Base-by-base conservation (phyloP, 2,888 invertebrate genomes). In the Ametastegia equiseti region DNA sequence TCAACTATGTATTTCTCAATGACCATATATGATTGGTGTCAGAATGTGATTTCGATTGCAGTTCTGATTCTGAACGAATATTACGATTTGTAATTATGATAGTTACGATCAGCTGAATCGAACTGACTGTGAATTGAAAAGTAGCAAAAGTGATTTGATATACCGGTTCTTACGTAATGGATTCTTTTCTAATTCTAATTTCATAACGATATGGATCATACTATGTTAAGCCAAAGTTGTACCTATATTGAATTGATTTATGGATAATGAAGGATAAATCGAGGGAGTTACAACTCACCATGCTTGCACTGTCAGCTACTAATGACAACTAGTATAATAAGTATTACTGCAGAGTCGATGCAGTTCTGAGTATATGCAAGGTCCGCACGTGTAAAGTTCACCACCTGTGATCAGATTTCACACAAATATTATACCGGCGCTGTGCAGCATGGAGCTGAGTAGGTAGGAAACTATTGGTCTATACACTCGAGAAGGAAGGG, bases 211-310 rank as follows among this genome's bases (percentile, higher is more conserved):
- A 11, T 1, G 13, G 30, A 30, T 30, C 30, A 60, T 30, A 30
- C 13, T 30, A n/a, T 15, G 9, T 42, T 9, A 13, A 2, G n/a
- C 47, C 1, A n/a, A 1, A 15, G 47, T 4, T 6, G n/a, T 47
- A 47, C 13, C n/a, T n/a, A n/a, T n/a, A n/a, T n/a, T n/a, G 23
- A 4, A 30, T 60, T 15, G 27, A 30, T 30, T 60, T 5, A 30
- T 60, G 30, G 15, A 30, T 30, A 60, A 60, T 5, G 30, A 27
- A 11, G 1, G 6, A 13, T 4, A 30, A 60, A 15, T 30, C 60
- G 13, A 42, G 15, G 54, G 19, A 36, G 23, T 39, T n/a, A 6
- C n/a, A 45, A 71, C 71, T 71, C 23, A 71, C 71, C 71, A 71
- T 71, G 71, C 45, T 71, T 71, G 7, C 47, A 30, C 71, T 19